These are phyloP conservation scores for Harpalus rubripes DNA, from an alignment of 2,888 invertebrate genomes.

Conservation along the genomic window DNA sequence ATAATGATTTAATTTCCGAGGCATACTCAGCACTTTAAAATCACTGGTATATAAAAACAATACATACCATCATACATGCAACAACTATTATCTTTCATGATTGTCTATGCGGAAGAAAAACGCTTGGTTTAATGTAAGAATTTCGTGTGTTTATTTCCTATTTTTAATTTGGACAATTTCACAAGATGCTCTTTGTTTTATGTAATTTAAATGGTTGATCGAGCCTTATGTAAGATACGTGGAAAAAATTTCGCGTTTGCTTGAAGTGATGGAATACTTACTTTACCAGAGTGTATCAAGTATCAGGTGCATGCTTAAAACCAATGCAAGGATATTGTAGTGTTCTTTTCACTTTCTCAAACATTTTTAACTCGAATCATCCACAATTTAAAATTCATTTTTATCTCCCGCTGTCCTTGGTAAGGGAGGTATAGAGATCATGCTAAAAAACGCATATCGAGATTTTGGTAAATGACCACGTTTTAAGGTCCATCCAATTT, in stretches of 20 bases:
- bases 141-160: slow-evolving; percentile 51
- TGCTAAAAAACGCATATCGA: too few relatives aligned
- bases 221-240: slow-evolving; percentile 42
- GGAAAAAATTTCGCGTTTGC: slow-evolving; percentile 11
- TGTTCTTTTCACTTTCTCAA: slow-evolving; percentile 27
- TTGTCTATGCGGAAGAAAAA: slow-evolving; percentile 13
- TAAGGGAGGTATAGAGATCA: too few relatives aligned
- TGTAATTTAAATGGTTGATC: slow-evolving; percentile 14
- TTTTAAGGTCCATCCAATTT: too few relatives aligned
- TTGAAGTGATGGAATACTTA: background rate
- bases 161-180: slow-evolving; percentile 40
- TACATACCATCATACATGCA: too few relatives aligned
- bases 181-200: slow-evolving; percentile 51
- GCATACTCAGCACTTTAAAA: too few relatives aligned
- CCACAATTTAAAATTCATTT: too few relatives aligned
- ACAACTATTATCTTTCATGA: slow-evolving; percentile 19
- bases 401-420: too few relatives aligned
- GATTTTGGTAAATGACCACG: too few relatives aligned
- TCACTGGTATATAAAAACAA: too few relatives aligned
- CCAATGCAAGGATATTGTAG: background rate
- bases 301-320: too few relatives aligned
- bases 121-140: slow-evolving; percentile 30
- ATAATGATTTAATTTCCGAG: too few relatives aligned
- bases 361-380: background rate
- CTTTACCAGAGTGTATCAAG: too few relatives aligned